Evolutionary conservation across 2,888 invertebrate species (phyloP), one percentile per base, ranked within the genome.

Genomic region (Ptycholaimellus sp.): DNA sequence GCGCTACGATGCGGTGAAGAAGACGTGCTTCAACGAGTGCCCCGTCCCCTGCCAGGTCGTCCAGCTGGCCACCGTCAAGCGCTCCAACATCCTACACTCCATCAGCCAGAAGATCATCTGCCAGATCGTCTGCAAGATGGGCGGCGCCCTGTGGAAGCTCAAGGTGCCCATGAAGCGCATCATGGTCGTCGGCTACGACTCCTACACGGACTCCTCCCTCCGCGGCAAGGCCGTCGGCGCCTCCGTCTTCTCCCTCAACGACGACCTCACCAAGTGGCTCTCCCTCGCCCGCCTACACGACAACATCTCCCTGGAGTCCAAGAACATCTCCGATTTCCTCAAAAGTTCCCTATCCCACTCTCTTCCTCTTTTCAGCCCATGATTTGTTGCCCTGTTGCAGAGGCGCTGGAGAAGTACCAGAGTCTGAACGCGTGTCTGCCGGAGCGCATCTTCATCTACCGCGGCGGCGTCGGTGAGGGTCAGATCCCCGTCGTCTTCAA

Each of bases 381-480:
- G n/a, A n/a, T n/a, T n/a, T n/a, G n/a, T n/a, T n/a, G n/a, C n/a
- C n/a, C n/a, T n/a, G n/a, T n/a, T n/a, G 62, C 70, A 9, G 67
- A 72, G 13, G 68, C 78, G 0, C 55, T 85, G 2, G 66, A 70
- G 35, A 68, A 71, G 23, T 61, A 71, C 35, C 32, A 37, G 33
- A 64, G 67, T 33, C 68, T 69, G 37, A 69, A 78, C 52, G 71
- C 72, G 1, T 42, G 39, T 0, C 69, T 74, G 42, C 90, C 90
- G 0, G 71, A 73, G 1, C 71, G 71, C 47, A 73, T 90, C 25
- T 69, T 90, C 6, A 70, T 93, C 25, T 87, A 73, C 62, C 70
- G 90, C 40, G 90, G 93, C 60, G 90, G 90, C 27, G 81, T 90
- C 0, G 76, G 83, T 3, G 83, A 87, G 54, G 82, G 85, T 0